These are phyloP conservation scores for Lycia hirtaria DNA, from an alignment of 2,888 invertebrate species.

Conservation along the genomic window DNA sequence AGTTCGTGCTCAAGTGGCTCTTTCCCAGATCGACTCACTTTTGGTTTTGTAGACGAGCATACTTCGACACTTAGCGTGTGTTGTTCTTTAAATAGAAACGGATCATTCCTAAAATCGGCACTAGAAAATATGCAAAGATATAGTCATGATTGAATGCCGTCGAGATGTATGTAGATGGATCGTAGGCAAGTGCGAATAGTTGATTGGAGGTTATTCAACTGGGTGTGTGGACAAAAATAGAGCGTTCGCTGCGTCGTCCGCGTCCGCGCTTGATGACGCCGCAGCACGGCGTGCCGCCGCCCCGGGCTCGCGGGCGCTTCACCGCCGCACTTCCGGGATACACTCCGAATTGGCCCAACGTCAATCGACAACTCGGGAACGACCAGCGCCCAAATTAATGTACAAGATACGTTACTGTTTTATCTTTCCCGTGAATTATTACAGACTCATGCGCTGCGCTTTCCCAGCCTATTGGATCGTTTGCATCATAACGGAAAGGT, in stretches of 20 bases:
- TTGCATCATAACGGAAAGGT: constrained; percentile 11
- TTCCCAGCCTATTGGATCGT: constrained; percentile 1
- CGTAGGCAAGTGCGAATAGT: constrained; percentile 81
- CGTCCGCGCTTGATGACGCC: constrained; percentile 59
- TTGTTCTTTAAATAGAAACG: constrained; percentile 26
- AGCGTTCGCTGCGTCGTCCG: constrained; percentile 67
- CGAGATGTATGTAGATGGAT: constrained; percentile 56
- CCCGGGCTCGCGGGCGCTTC: constrained; percentile 54
- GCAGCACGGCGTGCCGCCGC: constrained; percentile 51
- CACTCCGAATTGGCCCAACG: constrained; percentile 55
- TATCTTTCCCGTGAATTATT: constrained; percentile 23
- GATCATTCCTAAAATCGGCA: constrained; percentile 1
- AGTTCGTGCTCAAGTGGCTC: constrained; percentile 52
- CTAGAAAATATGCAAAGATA: constrained; percentile 4
- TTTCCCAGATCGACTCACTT: constrained; percentile 39
- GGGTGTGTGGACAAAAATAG: constrained; percentile 80
- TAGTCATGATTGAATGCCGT: constrained; percentile 49
- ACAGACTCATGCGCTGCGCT: constrained; percentile 18
- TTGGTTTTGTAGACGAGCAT: constrained; percentile 17
- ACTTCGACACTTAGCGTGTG: constrained; percentile 3
- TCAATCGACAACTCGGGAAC: constrained; percentile 46
- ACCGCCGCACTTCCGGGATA: constrained; percentile 70
- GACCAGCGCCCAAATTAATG: constrained; percentile 30
- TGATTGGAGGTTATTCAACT: constrained; percentile 86
- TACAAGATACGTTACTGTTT: constrained; percentile 29